These are phyloP conservation scores for Ictidomys tridecemlineatus DNA, from an alignment of 2,113 vertebrate genomes.

Conservation along the genomic window DNA sequence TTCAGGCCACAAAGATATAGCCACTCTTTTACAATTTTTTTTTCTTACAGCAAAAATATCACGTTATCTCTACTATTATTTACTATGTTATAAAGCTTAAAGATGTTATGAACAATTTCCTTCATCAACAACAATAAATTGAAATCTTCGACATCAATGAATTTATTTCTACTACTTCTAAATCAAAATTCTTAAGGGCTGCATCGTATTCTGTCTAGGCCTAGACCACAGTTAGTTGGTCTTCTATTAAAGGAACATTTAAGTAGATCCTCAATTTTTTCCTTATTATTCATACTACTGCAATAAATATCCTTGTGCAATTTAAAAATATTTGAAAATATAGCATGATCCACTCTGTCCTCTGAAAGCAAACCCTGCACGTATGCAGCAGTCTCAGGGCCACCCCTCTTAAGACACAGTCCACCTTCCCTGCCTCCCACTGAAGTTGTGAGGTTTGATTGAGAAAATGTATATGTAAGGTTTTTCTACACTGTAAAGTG, in stretches of 20 bases:
- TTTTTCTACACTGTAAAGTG: neutral
- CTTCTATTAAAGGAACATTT: neutral
- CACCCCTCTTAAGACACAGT: neutral
- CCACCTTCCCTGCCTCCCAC: constrained; percentile 1
- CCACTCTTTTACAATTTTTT: neutral
- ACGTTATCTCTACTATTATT: neutral
- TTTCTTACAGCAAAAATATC: neutral
- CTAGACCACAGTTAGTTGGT: neutral
- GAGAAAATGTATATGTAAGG: neutral
- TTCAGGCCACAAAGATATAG: neutral
- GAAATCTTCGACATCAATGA: neutral
- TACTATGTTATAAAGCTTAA: neutral
- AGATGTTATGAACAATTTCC: constrained; percentile 20
- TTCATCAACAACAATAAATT: neutral
- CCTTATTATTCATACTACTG: neutral
- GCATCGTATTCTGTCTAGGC: neutral
- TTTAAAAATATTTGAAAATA: constrained; percentile 35
- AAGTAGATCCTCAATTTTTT: neutral
- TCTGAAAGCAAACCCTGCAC: constrained; percentile 10
- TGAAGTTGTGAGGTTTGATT: neutral
- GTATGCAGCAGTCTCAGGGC: neutral
- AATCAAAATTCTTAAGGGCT: neutral
- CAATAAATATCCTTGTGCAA: neutral
- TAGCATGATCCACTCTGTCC: neutral
- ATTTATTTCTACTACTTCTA: neutral